Base-by-base conservation (phyloP, 2,797 vertebrate species). In the Dryobates pubescens region DNA sequence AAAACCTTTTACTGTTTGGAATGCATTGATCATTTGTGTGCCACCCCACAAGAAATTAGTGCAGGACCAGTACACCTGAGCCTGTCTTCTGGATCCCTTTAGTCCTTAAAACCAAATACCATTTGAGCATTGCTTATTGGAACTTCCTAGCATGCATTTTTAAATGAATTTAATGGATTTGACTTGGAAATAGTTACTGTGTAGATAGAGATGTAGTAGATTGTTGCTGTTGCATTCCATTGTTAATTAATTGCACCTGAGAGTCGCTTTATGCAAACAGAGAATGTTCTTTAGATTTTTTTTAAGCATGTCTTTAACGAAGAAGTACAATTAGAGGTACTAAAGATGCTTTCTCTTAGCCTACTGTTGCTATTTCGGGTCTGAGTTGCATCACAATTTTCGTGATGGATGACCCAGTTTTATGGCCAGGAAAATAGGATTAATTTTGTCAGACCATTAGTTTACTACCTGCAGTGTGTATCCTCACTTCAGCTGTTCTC, bases 401-500 rank as follows among this genome's bases (percentile, higher is more conserved):
- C 9, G 4, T 91, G 63, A 81, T 74, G 58, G 12, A 69, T 92
- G 78, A 70, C 54, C 71, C 29, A 54, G 18, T 92, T 86, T 88
- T 88, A 49, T 56, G 27, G 19, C 49, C 41, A 69, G 62, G 43
- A 89, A 93, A 91, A 74, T 12, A 82, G 22, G 15, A 92, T 26
- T 32, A 54, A 67, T 89, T 96, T 92, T 89, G 16, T 88, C 75
- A 86, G 86, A 65, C 43, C 24, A 12, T 88, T 90, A 73, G 78
- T 86, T 93, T 84, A 71, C 36, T 86, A 65, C 54, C 70, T 94
- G 45, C 43, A 16, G 7, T 79, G 62, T 83, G 41, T 58, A 62
- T 86, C 17, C 45, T 78, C 64, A 57, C 22, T 88, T 87, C 3
- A 89, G 24, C 74, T 74, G 17, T 82, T 90, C 5, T 2, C 34